A percentile compares a stretch with the other conserved stretches of the same genome.
These are phyloP conservation scores for Calliphora vomitoria DNA, from an alignment of 2,888 invertebrate species.

Conservation along the genomic window DNA sequence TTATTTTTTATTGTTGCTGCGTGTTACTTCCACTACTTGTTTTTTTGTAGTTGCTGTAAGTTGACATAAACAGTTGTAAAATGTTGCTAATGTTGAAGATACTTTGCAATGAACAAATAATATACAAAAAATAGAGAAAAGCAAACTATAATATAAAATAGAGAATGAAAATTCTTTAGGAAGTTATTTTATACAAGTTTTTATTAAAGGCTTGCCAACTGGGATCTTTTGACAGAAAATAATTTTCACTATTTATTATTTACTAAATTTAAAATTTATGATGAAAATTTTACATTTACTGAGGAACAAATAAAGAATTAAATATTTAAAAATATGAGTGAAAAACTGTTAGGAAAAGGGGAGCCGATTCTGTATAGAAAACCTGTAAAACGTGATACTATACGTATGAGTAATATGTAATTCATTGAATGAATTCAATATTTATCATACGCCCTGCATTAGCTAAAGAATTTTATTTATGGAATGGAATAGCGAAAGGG, in stretches of 20 bases:
- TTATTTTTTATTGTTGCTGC: conserved; percentile 57
- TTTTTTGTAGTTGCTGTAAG: conserved; percentile 6
- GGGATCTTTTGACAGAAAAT: neutral
- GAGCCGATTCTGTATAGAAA: too few species aligned
- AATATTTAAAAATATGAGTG: too few species aligned
- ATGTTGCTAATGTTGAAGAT: conserved; percentile 40
- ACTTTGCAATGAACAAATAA: neutral
- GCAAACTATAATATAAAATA: conserved; percentile 20
- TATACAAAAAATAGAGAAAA: neutral
- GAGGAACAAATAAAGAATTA: too few species aligned
- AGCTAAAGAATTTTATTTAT: too few species aligned
- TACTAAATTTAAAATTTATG: neutral
- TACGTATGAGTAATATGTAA: too few species aligned
- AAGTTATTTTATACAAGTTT: neutral
- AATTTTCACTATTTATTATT: neutral
- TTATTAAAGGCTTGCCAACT: neutral
- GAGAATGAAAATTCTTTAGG: conserved; percentile 10
- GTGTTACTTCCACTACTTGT: conserved; percentile 38
- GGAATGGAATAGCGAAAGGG: too few species aligned
- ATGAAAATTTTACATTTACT: neutral
- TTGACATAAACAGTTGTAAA: conserved; percentile 63
- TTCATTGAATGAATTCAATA: too few species aligned
- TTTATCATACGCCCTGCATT: too few species aligned
- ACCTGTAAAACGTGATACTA: too few species aligned
- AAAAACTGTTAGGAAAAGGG: too few species aligned